Base-by-base conservation (phyloP, 1,140 invertebrate species). In the Hermetia illucens region DNA sequence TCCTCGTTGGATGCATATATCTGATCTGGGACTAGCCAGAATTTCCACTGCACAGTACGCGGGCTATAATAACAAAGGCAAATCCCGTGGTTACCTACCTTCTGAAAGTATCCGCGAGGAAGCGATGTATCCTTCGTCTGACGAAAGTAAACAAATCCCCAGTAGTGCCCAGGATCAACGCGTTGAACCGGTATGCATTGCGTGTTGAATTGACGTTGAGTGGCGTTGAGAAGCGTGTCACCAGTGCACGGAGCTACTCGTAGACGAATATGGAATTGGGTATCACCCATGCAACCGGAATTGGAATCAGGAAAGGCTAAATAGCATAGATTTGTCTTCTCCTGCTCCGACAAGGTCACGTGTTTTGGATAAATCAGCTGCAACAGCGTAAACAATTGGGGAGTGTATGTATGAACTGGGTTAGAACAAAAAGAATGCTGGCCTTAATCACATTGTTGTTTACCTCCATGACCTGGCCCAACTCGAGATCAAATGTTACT, bases 221-320 rank as follows among this genome's bases (percentile, higher is more conserved):
- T 58, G 15, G 70, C 37, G 22, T 30, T 36, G 25, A 41, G 21
- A 10, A 21, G 22, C 18, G 34, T 12, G 4, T 5, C 15, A 35
- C 4, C 6, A 20, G 3, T 35, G 19, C 50, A 21, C 27, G 70
- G 61, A 43, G 65, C 68, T 24, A 58, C 63, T 24, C 72, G 66
- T 32, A 77, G 48, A 41, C 92, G 75, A 50, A 98, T 90, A 54
- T 94, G 87, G 65, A 96, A 97, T 58, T 88, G 86, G 21, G 93
- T 97, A 63, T 98, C 91, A 38, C 93, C 93, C 87, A 96, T 96
- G 60, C 92, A 94, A 30, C 91, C 91, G 32, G 91, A 95, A 65
- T 98, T 98, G 0, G 93, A 98, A 63, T 98, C 95, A 8, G 95
- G 95, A 65, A 98, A 98, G 9, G 93, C 91, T 53, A 98, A 72